Conservation (phyloP, 1,140 invertebrate genomes). For the Drosophila simulans region DNA sequence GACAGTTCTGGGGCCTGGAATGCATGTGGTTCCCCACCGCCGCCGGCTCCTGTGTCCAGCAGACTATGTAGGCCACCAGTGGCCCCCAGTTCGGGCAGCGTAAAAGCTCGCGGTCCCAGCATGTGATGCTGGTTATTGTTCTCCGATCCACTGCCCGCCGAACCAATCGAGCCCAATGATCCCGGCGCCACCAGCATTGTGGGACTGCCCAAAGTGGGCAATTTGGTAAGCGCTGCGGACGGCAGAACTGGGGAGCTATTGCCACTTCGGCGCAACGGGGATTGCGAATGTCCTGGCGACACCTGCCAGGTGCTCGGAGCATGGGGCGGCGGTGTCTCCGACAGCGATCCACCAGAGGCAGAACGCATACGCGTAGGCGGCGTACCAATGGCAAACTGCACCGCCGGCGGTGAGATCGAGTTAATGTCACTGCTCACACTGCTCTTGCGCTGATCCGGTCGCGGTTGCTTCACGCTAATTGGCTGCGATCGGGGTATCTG, state of each 20-base stretch:
- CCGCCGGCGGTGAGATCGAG: slow-evolving; percentile 95
- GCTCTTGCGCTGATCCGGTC: slow-evolving; percentile 88
- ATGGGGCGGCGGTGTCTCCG: slow-evolving; percentile 89
- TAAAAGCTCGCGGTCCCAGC: slow-evolving; percentile 90
- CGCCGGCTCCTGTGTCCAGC: slow-evolving; percentile 85
- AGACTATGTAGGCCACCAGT: slow-evolving; percentile 87
- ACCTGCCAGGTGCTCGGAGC: slow-evolving; percentile 92
- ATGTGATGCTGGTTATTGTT: slow-evolving; percentile 86
- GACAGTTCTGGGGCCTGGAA: slow-evolving; percentile 96
- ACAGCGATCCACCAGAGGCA: slow-evolving; percentile 87
- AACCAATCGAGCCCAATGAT: slow-evolving; percentile 85
- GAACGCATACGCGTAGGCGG: slow-evolving; percentile 90
- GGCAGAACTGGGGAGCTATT: slow-evolving; percentile 90
- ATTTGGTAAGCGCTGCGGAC: slow-evolving; percentile 87
- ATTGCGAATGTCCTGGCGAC: slow-evolving; percentile 87
- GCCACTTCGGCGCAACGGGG: slow-evolving; percentile 90
- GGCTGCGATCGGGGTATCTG: slow-evolving; percentile 92
- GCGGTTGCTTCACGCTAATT: slow-evolving; percentile 89
- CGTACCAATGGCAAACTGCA: slow-evolving; percentile 95
- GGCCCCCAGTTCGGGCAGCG: slow-evolving; percentile 91
- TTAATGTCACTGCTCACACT: slow-evolving; percentile 90
- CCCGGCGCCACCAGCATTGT: slow-evolving; percentile 85
- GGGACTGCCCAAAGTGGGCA: slow-evolving; percentile 86
- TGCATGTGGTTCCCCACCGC: slow-evolving; percentile 87
- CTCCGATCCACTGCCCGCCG: slow-evolving; percentile 80